A percentile compares a stretch with the other conserved stretches of the same genome.
These are phyloP conservation scores for Globia sparganii DNA, from an alignment of 2,888 invertebrate species.

Conservation along the genomic window DNA sequence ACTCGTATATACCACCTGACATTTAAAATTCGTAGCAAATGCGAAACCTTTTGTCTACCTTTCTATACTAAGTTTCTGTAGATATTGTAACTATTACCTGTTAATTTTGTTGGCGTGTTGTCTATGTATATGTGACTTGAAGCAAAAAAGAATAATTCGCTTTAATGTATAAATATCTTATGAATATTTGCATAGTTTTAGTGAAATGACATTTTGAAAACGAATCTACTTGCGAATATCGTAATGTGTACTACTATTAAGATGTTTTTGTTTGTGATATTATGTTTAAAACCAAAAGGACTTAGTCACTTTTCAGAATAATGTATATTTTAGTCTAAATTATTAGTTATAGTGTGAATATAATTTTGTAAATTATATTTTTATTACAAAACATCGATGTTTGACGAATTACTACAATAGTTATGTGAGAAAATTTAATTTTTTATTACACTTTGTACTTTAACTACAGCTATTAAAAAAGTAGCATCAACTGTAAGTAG, in stretches of 20 bases:
- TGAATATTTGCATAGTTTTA: constrained; percentile 72
- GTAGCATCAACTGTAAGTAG: constrained; percentile 32
- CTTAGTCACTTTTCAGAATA: constrained; percentile 37
- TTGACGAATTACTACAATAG: constrained; percentile 72
- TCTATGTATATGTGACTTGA: constrained; percentile 47
- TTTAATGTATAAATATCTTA: constrained; percentile 70
- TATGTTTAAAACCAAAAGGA: constrained; percentile 52
- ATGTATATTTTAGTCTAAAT: constrained; percentile 53
- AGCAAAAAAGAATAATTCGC: constrained; percentile 54
- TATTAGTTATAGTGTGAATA: constrained; percentile 41
- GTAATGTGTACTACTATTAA: constrained; percentile 46
- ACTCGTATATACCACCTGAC: background rate
- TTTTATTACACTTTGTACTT: constrained; percentile 62
- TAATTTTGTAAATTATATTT: constrained; percentile 61
- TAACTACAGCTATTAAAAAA: constrained; percentile 51
- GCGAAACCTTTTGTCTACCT: background rate
- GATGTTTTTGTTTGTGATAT: constrained; percentile 60
- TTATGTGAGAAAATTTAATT: constrained; percentile 41
- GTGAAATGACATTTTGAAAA: constrained; percentile 48
- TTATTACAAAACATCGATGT: constrained; percentile 70
- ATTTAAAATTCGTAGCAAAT: background rate
- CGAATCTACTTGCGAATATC: constrained; percentile 50
- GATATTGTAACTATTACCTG: constrained; percentile 30
- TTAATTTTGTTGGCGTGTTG: constrained; percentile 26
- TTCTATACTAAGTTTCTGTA: constrained; percentile 16